Evolutionary conservation across 2,888 invertebrate species (phyloP).

Genomic region (Tiliacea aurago): DNA sequence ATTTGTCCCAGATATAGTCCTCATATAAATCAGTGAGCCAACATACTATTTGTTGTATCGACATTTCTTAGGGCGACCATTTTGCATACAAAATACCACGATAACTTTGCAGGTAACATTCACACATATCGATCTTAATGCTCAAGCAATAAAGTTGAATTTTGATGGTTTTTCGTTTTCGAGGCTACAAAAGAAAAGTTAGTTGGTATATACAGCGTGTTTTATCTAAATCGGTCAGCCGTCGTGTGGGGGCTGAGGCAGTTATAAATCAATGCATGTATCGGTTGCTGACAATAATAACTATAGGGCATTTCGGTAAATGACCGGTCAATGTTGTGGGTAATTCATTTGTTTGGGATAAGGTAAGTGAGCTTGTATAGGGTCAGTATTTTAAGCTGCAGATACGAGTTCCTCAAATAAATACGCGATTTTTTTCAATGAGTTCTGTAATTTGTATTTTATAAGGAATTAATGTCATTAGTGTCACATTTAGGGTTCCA

Average conservation of each 20-base stretch:
- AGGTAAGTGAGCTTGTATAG: neutral
- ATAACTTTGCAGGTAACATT: constrained; percentile 12
- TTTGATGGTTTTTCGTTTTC: constrained; percentile 7
- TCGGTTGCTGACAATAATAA: constrained; percentile 73
- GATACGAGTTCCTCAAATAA: neutral
- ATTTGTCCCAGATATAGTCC: constrained; percentile 76
- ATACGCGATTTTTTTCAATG: neutral
- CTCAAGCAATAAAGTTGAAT: accelerated
- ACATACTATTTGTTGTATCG: constrained; percentile 79
- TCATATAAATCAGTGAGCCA: constrained; percentile 78
- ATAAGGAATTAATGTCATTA: no score
- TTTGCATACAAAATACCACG: constrained; percentile 75
- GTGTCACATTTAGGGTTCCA: no score
- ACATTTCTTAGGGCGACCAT: constrained; percentile 78
- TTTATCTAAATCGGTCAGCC: constrained; percentile 86
- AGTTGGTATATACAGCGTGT: constrained; percentile 72
- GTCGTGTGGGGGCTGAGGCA: constrained; percentile 82
- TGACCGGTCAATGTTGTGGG: constrained; percentile 52
- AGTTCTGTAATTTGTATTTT: no score
- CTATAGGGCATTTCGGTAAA: constrained; percentile 71
- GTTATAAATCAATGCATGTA: constrained; percentile 81
- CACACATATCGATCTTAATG: neutral
- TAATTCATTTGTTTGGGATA: constrained; percentile 31
- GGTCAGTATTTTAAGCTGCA: neutral
- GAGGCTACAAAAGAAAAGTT: constrained; percentile 47